These are phyloP conservation scores for Psittacula echo DNA, from an alignment of 2,797 vertebrate species.

Conservation along the genomic window DNA sequence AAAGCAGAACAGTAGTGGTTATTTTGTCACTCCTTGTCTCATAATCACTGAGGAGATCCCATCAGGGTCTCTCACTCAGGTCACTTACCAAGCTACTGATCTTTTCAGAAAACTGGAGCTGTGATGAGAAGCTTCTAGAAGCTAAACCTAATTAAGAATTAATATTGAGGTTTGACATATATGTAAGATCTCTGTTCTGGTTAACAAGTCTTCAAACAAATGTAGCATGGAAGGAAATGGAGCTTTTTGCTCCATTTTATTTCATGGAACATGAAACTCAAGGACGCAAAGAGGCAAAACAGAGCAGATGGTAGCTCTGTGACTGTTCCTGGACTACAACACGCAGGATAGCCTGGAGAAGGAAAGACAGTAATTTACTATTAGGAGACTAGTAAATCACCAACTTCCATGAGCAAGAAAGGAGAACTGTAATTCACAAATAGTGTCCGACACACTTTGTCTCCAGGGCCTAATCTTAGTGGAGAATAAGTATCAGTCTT, in stretches of 20 bases:
- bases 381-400: neutral
- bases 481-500: neutral
- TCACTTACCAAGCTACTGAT: neutral
- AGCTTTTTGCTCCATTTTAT: neutral
- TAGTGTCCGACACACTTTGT: neutral
- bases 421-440: neutral
- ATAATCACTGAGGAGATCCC: neutral
- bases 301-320: accelerated
- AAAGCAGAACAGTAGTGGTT: neutral
- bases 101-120: neutral
- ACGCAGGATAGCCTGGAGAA: neutral
- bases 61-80: neutral
- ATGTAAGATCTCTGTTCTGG: neutral
- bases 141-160: neutral
- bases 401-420: neutral
- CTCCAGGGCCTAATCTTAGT: neutral
- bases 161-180: neutral
- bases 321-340: neutral
- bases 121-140: neutral
- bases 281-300: neutral
- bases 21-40: neutral
- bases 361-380: neutral
- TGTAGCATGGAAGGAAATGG: neutral
- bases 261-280: neutral
- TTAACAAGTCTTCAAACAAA: neutral